Base-by-base conservation (phyloP, 92 coral and sea anemone species). In the Meandrina meandrites region DNA sequence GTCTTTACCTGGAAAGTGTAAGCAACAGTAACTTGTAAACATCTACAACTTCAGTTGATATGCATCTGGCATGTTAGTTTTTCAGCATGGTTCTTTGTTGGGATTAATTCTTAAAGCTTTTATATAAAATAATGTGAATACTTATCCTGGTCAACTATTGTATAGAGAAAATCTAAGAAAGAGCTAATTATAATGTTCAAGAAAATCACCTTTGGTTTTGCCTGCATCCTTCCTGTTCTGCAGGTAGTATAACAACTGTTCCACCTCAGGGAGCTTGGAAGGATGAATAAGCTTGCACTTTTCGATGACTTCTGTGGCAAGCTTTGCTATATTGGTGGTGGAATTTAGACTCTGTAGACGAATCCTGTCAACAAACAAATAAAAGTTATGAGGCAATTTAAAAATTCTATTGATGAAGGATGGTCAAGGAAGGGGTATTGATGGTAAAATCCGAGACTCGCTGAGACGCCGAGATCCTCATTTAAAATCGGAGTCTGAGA, bases 211-310 rank as follows among this genome's bases (percentile, higher is more conserved):
- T 72, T 85, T 85, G 31, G 35, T 68, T 27, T 85, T 85, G 16
- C 88, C 88, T 1, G 91, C 67, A 73, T 93, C 98, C 72, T 95
- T 97, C 48, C 98, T 91, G 84, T 97, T 97, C 86, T 95, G 99
- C 17, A 97, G 87, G 80, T 97, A 97, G 88, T 95, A 97, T 74
- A 97, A 81, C 31, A 97, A 85, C 87, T 97, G 99, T 50, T 97
- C 99, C 50, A 97, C 99, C 80, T 97, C 99, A 24, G 99, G 99
- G 31, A 97, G 87, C 50, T 97, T 97, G 74, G 94, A 91, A 13
- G 99, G 99, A 81, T 97, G 99, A 83, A 97, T 97, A 42, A 97
- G 91, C 86, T 95, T 97, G 81, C 99, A 97, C 84, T 97, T 96
- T 81, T 94, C 99, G 83, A 96, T 95, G 28, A 96, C 88, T 78